Percentiles rank a stretch among this genome's conserved stretches.
Conservation (phyloP, 2,888 invertebrate genomes). For the Cryptus armator region DNA sequence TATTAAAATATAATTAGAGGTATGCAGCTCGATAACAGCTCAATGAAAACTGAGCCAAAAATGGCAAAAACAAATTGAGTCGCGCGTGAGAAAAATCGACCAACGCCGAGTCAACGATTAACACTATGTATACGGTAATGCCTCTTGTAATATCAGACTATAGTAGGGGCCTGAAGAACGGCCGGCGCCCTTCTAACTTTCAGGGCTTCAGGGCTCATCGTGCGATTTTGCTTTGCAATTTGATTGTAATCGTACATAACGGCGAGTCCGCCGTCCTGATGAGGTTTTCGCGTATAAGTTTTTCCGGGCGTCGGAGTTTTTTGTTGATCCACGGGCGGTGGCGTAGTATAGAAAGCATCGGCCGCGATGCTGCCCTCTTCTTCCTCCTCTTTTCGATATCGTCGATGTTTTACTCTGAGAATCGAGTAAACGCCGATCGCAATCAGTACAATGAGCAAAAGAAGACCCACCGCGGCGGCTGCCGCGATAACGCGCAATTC, state of each 20-base stretch:
- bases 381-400: conserved; percentile 76
- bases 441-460: conserved; percentile 79
- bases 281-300: conserved; percentile 65
- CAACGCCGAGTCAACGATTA: not conserved
- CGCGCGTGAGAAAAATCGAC: not conserved
- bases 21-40: too few relatives aligned
- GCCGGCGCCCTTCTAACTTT: conserved; percentile 96
- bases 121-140: not conserved
- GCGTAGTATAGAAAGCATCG: conserved; percentile 80
- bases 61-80: too few relatives aligned
- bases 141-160: conserved; percentile 87
- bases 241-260: conserved; percentile 83
- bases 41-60: too few relatives aligned
- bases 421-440: conserved; percentile 79
- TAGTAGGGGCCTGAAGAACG: conserved; percentile 95
- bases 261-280: conserved; percentile 78
- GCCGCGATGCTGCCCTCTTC: conserved; percentile 83
- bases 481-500: conserved; percentile 82
- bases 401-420: conserved; percentile 76
- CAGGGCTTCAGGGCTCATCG: conserved; percentile 91
- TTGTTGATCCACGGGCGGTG: conserved; percentile 66
- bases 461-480: conserved; percentile 79
- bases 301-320: conserved; percentile 58
- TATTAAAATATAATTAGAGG: too few relatives aligned
- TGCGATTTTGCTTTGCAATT: conserved; percentile 80